A percentile compares a stretch with the other conserved stretches of the same genome.
Evolutionary conservation across 1,140 invertebrate species (phyloP).

Genomic region (Drosophila rufa): DNA sequence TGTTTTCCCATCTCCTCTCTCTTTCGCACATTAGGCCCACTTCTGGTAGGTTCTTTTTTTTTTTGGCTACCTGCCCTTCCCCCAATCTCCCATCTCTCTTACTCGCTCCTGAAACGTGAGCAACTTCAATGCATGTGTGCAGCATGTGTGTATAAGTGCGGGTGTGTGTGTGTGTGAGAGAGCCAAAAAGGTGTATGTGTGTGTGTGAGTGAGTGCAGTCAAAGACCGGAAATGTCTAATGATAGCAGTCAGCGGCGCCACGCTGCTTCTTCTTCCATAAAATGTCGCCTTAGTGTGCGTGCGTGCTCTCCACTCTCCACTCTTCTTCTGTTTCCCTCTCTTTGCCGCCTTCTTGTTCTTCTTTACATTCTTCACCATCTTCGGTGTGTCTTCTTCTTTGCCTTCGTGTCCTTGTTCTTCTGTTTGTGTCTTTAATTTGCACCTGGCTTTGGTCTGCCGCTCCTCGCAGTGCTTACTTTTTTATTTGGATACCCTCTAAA

Average conservation of each 20-base stretch:
- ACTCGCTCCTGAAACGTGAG: constrained; percentile 10
- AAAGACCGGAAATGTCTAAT: constrained; percentile 75
- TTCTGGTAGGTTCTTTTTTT: constrained; percentile 11
- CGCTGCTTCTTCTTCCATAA: constrained; percentile 20
- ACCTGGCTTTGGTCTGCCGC: constrained; percentile 42
- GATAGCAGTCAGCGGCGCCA: constrained; percentile 43
- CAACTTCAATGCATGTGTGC: constrained; percentile 29
- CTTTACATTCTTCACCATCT: constrained; percentile 10
- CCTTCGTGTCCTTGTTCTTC: neutral
- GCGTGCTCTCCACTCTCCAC: neutral
- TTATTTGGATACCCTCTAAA: constrained; percentile 12
- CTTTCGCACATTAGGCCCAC: constrained; percentile 24
- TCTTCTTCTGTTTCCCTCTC: neutral
- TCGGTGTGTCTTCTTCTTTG: constrained; percentile 1
- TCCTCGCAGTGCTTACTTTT: constrained; percentile 18
- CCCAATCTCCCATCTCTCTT: neutral
- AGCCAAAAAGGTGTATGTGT: constrained; percentile 21
- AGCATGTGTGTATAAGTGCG: constrained; percentile 17
- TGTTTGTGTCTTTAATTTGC: constrained; percentile 48
- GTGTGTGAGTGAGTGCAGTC: constrained; percentile 39
- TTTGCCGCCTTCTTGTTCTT: neutral
- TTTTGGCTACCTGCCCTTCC: constrained; percentile 26
- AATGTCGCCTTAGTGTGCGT: constrained; percentile 24
- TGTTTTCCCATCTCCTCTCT: constrained; percentile 9
- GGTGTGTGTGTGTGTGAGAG: constrained; percentile 3